Percentiles rank a stretch among this genome's conserved stretches.
Conservation (phyloP, 1,140 invertebrate species). For the Drosophila murphyi region DNA sequence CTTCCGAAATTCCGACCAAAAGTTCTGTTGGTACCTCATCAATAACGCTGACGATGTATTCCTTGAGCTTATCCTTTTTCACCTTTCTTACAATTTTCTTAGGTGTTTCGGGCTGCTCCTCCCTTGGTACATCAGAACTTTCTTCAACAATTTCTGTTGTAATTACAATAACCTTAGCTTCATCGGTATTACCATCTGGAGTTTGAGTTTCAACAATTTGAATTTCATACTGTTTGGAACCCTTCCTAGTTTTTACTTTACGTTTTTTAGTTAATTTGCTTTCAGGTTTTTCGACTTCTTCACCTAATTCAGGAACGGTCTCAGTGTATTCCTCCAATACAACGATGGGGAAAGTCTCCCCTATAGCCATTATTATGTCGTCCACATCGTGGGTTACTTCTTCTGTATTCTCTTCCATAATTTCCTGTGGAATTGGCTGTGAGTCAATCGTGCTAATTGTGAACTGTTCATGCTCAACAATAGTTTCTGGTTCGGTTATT, state of each 20-base stretch:
- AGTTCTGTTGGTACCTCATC: conserved; percentile 67
- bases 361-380: conserved; percentile 48
- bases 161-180: conserved; percentile 75
- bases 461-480: conserved; percentile 50
- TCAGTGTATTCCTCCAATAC: conserved; percentile 45
- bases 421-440: conserved; percentile 23
- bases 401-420: neutral
- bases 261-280: conserved; percentile 70
- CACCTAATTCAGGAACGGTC: conserved; percentile 4
- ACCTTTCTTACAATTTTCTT: conserved; percentile 74
- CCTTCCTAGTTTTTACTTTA: conserved; percentile 84
- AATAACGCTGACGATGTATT: conserved; percentile 68
- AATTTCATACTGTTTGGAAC: conserved; percentile 84
- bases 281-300: conserved; percentile 16
- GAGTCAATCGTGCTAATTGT: conserved; percentile 48
- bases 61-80: conserved; percentile 67
- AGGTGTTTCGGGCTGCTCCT: conserved; percentile 58
- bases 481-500: conserved; percentile 4
- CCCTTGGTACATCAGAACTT: conserved; percentile 4
- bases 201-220: conserved; percentile 83
- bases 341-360: conserved; percentile 44
- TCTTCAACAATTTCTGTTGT: conserved; percentile 72
- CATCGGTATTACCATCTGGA: conserved; percentile 34
- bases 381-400: conserved; percentile 31
- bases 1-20: conserved; percentile 54